phyloP scores from a whole-genome alignment of 2,797 vertebrate genomes.

The Chelon labrosus region DNA sequence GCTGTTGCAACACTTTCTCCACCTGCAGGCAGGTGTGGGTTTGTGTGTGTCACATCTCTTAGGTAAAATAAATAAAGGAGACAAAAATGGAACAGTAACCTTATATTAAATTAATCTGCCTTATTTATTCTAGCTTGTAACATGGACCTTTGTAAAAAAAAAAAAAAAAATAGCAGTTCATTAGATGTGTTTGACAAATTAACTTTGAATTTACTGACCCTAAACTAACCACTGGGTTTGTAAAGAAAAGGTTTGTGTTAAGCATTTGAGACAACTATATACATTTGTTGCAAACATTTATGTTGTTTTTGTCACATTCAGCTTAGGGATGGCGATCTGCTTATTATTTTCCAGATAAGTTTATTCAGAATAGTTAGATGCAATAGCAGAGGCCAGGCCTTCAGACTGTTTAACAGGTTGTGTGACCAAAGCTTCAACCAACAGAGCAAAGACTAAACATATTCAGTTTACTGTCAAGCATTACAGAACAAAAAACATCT shows the following conservation, averaged over 20 bases:
- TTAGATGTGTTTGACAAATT: too few relatives aligned
- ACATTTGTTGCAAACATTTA: background rate
- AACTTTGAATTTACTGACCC: too few relatives aligned
- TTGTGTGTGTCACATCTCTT: constrained; percentile 6
- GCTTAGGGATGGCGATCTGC: background rate
- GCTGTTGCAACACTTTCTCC: constrained; percentile 15
- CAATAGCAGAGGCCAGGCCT: background rate
- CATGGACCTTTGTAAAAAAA: too few relatives aligned
- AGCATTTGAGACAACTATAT: too few relatives aligned
- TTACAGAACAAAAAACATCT: background rate
- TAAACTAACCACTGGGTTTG: background rate
- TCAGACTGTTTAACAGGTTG: background rate
- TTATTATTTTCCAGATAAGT: background rate
- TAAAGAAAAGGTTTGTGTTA: background rate
- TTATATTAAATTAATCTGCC: too few relatives aligned
- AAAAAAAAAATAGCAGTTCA: too few relatives aligned
- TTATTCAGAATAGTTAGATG: background rate
- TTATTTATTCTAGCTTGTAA: too few relatives aligned
- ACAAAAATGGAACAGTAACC: background rate
- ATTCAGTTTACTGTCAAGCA: background rate
- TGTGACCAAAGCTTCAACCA: background rate
- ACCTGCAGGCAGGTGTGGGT: constrained; percentile 17
- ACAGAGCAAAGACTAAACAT: background rate
- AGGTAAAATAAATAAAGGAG: background rate
- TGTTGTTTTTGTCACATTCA: background rate